Percentiles rank a stretch among this genome's conserved stretches.
phyloP scores from a whole-genome alignment of 2,113 vertebrate genomes.

The Penelope pileata region DNA sequence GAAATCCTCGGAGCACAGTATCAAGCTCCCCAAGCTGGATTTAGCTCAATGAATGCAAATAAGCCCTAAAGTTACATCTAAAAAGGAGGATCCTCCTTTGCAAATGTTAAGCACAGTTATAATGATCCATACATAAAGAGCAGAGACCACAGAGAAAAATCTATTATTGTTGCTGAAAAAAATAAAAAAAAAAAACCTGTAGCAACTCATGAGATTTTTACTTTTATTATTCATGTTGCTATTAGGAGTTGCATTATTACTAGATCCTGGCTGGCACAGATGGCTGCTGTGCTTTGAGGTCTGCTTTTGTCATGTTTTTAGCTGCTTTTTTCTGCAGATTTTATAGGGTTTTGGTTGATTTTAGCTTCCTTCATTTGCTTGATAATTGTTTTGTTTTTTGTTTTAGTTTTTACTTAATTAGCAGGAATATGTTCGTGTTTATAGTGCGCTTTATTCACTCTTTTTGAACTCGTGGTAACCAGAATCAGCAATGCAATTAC shows the following conservation, averaged over 20 bases:
- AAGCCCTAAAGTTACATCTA: not conserved
- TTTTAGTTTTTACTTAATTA: constrained; percentile 73
- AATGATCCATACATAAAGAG: constrained; percentile 64
- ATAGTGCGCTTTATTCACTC: constrained; percentile 43
- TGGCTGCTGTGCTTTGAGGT: constrained; percentile 63
- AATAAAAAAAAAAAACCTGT: not conserved
- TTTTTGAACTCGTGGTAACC: constrained; percentile 52
- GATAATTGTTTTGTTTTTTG: constrained; percentile 66
- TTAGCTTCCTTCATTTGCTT: constrained; percentile 70
- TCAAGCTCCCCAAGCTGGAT: not conserved
- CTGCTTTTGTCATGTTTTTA: constrained; percentile 67
- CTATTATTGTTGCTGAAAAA: constrained; percentile 52
- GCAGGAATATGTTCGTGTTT: constrained; percentile 62
- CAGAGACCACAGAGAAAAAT: constrained; percentile 67
- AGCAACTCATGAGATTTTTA: constrained; percentile 60
- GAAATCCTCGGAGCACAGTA: not conserved
- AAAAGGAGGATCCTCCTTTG: constrained; percentile 6
- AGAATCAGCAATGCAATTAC: constrained; percentile 25
- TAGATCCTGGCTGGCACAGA: constrained; percentile 68
- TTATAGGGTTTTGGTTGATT: constrained; percentile 67
- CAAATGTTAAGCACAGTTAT: constrained; percentile 59
- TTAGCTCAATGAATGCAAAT: constrained; percentile 9
- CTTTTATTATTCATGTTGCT: constrained; percentile 75
- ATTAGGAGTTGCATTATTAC: constrained; percentile 67
- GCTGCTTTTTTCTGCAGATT: constrained; percentile 53